These are phyloP conservation scores for Microtus pennsylvanicus DNA, from an alignment of 2,113 vertebrate species.

Conservation along the genomic window DNA sequence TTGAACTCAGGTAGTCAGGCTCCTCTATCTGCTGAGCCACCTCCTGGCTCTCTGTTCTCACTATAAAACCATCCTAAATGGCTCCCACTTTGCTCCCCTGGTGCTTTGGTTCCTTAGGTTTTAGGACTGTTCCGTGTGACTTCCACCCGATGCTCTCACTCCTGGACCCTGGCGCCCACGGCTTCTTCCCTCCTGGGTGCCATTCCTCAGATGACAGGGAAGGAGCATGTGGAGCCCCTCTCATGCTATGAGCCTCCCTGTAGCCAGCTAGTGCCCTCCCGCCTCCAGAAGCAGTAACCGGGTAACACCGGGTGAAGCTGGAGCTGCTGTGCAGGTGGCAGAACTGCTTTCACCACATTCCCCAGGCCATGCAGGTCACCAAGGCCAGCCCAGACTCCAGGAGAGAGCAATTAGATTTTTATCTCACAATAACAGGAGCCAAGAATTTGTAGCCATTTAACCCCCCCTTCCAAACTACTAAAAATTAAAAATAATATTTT, in stretches of 20 bases:
- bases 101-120: background rate
- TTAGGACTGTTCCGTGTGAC: rapidly evolving
- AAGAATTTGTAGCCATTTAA: background rate
- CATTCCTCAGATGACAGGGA: rapidly evolving
- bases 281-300: too few relatives aligned
- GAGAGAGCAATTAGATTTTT: background rate
- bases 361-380: background rate
- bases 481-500: background rate
- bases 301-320: background rate
- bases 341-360: background rate
- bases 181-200: rapidly evolving
- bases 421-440: background rate
- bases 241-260: background rate
- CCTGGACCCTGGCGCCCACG: rapidly evolving
- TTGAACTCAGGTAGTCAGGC: background rate
- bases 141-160: background rate
- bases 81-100: background rate
- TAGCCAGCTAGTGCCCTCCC: background rate
- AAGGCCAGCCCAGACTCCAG: background rate
- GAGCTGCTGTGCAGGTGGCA: background rate
- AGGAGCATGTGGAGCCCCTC: background rate
- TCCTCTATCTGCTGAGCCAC: too few relatives aligned
- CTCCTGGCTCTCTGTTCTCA: background rate
- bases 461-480: too few relatives aligned
- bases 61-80: background rate